Evolutionary conservation across 2,797 vertebrate genomes (phyloP), one percentile per base, ranked within the genome.

Genomic region (Pangasius mekongensis): DNA sequence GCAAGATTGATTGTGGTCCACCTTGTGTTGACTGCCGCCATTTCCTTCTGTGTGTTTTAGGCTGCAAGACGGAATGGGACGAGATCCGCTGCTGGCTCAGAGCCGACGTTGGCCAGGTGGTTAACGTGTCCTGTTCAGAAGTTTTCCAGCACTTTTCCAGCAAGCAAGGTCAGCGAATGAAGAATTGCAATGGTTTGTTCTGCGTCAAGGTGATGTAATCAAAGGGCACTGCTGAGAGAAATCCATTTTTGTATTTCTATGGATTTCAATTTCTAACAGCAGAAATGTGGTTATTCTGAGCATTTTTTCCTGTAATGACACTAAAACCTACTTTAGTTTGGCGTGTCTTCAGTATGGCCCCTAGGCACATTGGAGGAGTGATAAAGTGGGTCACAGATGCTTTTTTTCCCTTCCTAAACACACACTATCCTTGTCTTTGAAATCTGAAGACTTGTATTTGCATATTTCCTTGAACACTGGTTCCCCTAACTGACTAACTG

Each of bases 111-210:
- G 97, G 97, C 8, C 96, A 97, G 89, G 93, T 97, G 89, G 94
- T 97, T 86, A 96, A 96, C 77, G 91, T 97, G 13, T 96, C 97
- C 56, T 97, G 97, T 84, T 95, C 96, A 0, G 95, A 92, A 24
- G 94, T 97, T 86, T 97, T 97, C 87, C 95, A 96, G 92, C 96
- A 96, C 93, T 96, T 97, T 89, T 97, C 96, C 92, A 96, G 93
- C 85, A 95, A 92, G 69, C 95, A 96, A 0, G 97, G 97, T 95
- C 80, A 87, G 81, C 5, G 18, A 67, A 84, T 22, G 18, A 52
- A 67, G 62, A 69, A 22, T 33, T 69, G 62, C 64, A 52, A 0
- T 22, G 9, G 8, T 5, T 67, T 84, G n/a, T 52, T 67, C 47
- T 69, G 43, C 62, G 1, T 54, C 64, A 52, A 49, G 43, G 82